phyloP scores from a whole-genome alignment of 2,797 vertebrate genomes.

The Scolopax rusticola region DNA sequence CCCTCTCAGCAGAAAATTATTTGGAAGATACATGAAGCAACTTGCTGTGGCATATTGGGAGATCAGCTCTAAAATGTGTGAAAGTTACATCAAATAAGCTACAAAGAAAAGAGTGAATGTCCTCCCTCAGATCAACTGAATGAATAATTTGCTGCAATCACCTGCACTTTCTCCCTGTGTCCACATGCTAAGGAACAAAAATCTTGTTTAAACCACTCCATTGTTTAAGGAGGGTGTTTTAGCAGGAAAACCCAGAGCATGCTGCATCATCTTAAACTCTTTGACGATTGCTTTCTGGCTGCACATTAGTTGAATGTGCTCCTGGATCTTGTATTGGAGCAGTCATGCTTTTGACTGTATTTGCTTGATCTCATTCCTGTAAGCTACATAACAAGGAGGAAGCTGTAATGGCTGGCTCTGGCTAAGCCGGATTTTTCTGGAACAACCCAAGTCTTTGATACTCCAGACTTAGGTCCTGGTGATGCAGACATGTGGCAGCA shows the following conservation, averaged over 20 bases:
- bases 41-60: neutral
- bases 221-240: constrained; percentile 24
- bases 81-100: neutral
- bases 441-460: neutral
- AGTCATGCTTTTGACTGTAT: neutral
- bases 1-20: neutral
- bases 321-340: neutral
- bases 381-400: neutral
- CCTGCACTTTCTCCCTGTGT: neutral
- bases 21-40: neutral
- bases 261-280: neutral
- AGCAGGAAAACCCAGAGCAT: neutral
- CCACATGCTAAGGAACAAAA: neutral
- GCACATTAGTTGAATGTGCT: neutral
- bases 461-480: accelerated
- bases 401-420: neutral
- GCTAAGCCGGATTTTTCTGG: neutral
- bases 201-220: neutral
- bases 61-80: neutral
- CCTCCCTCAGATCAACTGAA: neutral
- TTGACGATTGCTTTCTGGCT: constrained; percentile 12
- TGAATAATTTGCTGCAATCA: neutral
- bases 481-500: neutral
- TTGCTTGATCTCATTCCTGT: constrained; percentile 23
- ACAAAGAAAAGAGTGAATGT: neutral